Evolutionary conservation across 2,113 vertebrate genomes (phyloP), one percentile per base, ranked within the genome.

Genomic region (Hyla sarda): DNA sequence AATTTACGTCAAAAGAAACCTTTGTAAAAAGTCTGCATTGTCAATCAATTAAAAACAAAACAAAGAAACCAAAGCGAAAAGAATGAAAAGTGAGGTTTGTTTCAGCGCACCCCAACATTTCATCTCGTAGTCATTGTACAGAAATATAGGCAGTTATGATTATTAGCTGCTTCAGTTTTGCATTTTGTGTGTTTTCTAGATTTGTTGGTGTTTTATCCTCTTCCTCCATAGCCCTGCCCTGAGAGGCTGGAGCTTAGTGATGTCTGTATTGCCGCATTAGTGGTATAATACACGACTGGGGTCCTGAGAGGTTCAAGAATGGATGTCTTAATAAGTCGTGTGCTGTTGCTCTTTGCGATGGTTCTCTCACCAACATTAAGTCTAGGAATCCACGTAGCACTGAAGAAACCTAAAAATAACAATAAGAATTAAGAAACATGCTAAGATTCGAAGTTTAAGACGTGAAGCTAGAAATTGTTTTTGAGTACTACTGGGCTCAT

Each of bases 191-290:
- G 41, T 12, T 87, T 0, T 78, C 88, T 3, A 52, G 82, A 88
- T 82, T 86, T 82, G 85, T 54, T 50, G 32, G 56, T 5, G 0
- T 0, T 19, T 78, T 76, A 1, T 80, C 74, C 23, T 87, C 14
- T 21, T 41, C 50, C 77, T 0, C 0, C 10, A 28, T 6, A 16
- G 32, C 7, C 23, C 48, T 37, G 65, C 8, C 75, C 17, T 45
- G 54, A 8, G 2, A 25, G 8, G 0, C 0, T 12, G 0, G 0
- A 9, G 16, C 73, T 98, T 95, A 99, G 92, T 95, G 98, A 74
- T 97, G 97, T 82, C 98, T 94, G 88, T 99, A 97, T 88, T 99
- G 98, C 92, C 98, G 96, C 98, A 99, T 99, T 86, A 99, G 97
- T 52, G 98, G 98, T 72, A 99, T 93, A 23, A 99, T 99, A 93